Evolutionary conservation across 2,113 vertebrate species (phyloP), one percentile per base, ranked within the genome.

Genomic region (Psophia crepitans): DNA sequence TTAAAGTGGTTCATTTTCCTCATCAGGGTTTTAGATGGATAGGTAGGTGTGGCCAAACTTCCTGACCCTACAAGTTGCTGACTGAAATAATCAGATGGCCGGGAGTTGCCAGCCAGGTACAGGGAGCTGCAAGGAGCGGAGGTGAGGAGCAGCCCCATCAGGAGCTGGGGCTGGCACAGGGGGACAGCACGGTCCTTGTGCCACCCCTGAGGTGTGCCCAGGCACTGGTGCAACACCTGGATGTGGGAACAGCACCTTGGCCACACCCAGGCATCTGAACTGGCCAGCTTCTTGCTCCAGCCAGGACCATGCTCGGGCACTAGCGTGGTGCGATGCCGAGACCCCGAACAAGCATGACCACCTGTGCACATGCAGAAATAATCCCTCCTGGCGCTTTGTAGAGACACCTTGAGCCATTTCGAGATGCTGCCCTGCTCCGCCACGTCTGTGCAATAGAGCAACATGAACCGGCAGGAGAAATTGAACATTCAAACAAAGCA

Each of bases 1-100:
- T 96, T 78, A 35, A 35, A 84, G 96, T 81, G 70, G 83, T 37
- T 93, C 37, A 5, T 90, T 95, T 94, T 71, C 69, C 86, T 92
- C 20, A 0, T 61, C 56, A 61, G 76, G 39, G 35, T 66, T 96
- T 94, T 92, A 80, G 93, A 71, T 1, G 28, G 68, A 41, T 90
- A 7, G 7, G 60, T 70, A 92, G 68, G 90, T 63, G 80, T 71
- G 79, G 83, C 56, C 32, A 24, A 92, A 92, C 23, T 58, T 84
- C 86, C 81, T 78, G 93, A 75, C 26, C 70, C 71, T 37, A 6
- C 63, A 82, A 56, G 44, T 58, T 90, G 32, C 75, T 58, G 74
- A n/a, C 46, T 17, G n/a, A 93, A 90, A 66, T 77, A 74, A 35
- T 86, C 1, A 6, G 79, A 22, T 37, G 85, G 35, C n/a, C 2